These are phyloP conservation scores for Apotomis capreana DNA, from an alignment of 2,888 invertebrate species.

Conservation along the genomic window DNA sequence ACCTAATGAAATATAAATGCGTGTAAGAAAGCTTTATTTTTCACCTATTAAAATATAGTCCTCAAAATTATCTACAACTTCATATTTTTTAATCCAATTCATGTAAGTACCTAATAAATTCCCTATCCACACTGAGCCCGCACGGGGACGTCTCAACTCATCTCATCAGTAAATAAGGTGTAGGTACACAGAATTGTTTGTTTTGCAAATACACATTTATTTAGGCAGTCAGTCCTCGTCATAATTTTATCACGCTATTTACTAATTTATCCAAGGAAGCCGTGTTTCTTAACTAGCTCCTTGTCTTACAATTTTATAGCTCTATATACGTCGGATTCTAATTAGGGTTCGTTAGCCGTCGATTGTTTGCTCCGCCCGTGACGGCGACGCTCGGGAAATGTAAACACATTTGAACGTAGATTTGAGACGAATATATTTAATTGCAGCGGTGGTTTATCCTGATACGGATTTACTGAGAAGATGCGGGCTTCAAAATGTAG, in stretches of 20 bases:
- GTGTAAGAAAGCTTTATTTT: no score
- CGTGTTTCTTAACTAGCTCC: slow-evolving; percentile 33
- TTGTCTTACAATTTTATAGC: slow-evolving; percentile 47
- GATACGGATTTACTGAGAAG: not conserved
- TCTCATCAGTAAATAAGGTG: slow-evolving; percentile 1
- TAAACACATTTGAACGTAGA: slow-evolving; percentile 35
- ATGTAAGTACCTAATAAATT: no score
- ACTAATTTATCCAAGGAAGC: slow-evolving; percentile 11
- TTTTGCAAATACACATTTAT: slow-evolving; percentile 5
- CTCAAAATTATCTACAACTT: no score
- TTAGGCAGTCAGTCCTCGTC: not conserved
- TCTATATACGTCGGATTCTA: slow-evolving; percentile 52
- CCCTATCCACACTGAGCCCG: not conserved
- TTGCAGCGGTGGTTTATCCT: not conserved
- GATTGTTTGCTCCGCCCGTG: slow-evolving; percentile 61
- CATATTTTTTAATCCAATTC: no score
- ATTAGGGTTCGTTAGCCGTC: slow-evolving; percentile 72
- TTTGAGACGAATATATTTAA: slow-evolving; percentile 35
- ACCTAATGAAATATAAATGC: no score
- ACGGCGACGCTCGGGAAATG: slow-evolving; percentile 28
- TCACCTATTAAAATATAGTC: no score
- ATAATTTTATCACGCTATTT: slow-evolving; percentile 12
- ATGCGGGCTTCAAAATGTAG: not conserved
- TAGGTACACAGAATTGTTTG: not conserved
- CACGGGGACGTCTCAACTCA: not conserved